Conservation (phyloP, 2,888 invertebrate species). For the Scrobipalpa costella region DNA sequence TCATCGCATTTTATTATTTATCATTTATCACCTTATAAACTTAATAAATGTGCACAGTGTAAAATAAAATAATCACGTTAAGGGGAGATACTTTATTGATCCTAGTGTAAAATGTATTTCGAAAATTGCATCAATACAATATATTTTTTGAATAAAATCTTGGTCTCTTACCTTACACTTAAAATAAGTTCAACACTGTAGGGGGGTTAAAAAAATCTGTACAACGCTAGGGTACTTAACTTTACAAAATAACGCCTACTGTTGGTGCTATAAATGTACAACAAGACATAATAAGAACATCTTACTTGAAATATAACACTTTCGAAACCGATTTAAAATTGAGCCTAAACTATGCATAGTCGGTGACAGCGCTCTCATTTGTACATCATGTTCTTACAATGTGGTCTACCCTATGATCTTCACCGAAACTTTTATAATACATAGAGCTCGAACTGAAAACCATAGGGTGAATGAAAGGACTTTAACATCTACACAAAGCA, state of each 20-base stretch:
- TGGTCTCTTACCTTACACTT: slow-evolving; percentile 75
- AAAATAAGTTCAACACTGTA: slow-evolving; percentile 68
- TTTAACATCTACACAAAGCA: slow-evolving; percentile 48
- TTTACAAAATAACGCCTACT: slow-evolving; percentile 57
- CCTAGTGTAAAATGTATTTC: slow-evolving; percentile 79
- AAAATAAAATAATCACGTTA: slow-evolving; percentile 55
- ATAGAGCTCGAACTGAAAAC: background rate
- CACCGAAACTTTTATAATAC: background rate
- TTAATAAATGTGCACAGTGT: background rate
- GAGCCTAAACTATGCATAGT: background rate
- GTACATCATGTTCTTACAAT: background rate
- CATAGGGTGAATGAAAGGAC: slow-evolving; percentile 28
- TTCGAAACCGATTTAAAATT: background rate
- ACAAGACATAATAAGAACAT: slow-evolving; percentile 32
- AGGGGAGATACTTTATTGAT: slow-evolving; percentile 80
- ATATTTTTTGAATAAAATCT: slow-evolving; percentile 76
- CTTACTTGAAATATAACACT: background rate
- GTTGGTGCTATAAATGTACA: slow-evolving; percentile 63
- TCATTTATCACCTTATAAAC: background rate
- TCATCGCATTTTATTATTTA: slow-evolving; percentile 26
- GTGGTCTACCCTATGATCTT: slow-evolving; percentile 6
- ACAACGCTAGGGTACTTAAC: slow-evolving; percentile 68
- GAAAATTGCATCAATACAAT: slow-evolving; percentile 79
- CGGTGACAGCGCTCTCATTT: background rate
- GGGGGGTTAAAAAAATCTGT: slow-evolving; percentile 62